Conservation (phyloP, 2,888 invertebrate species). For the Ceramica pisi region DNA sequence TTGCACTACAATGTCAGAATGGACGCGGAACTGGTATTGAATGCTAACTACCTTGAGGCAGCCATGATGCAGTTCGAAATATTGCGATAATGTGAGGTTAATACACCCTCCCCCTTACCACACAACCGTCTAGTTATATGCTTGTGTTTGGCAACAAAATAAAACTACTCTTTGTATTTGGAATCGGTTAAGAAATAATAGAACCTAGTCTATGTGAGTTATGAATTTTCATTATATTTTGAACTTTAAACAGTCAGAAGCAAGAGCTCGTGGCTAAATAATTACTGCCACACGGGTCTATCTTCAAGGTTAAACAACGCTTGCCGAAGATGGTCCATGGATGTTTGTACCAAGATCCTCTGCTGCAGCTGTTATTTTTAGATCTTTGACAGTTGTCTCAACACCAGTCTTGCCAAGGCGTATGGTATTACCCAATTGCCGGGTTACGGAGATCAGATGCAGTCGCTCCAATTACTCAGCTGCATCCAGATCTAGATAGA, state of each 20-base stretch:
- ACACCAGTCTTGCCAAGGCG: too few relatives aligned
- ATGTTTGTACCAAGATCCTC: too few relatives aligned
- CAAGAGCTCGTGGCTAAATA: too few relatives aligned
- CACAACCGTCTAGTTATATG: constrained; percentile 22
- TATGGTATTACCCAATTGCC: too few relatives aligned
- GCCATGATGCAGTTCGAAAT: constrained; percentile 64
- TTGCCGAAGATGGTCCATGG: too few relatives aligned
- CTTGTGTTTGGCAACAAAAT: constrained; percentile 43
- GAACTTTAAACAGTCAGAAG: neutral
- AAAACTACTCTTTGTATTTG: constrained; percentile 40
- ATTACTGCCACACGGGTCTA: too few relatives aligned
- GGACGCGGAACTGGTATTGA: constrained; percentile 71
- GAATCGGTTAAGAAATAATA: constrained; percentile 33
- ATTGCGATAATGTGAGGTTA: constrained; percentile 66
- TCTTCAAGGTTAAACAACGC: too few relatives aligned
- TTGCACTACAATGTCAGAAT: constrained; percentile 64
- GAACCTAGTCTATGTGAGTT: constrained; percentile 25
- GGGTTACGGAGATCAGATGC: too few relatives aligned
- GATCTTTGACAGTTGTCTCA: too few relatives aligned
- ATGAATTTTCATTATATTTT: constrained; percentile 2
- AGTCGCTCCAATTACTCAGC: too few relatives aligned
- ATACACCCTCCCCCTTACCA: constrained; percentile 46
- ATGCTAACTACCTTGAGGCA: constrained; percentile 67
- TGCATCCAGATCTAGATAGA: too few relatives aligned
- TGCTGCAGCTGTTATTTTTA: too few relatives aligned